These are phyloP conservation scores for Barnardius zonarius DNA, from an alignment of 2,113 vertebrate genomes.

Conservation along the genomic window DNA sequence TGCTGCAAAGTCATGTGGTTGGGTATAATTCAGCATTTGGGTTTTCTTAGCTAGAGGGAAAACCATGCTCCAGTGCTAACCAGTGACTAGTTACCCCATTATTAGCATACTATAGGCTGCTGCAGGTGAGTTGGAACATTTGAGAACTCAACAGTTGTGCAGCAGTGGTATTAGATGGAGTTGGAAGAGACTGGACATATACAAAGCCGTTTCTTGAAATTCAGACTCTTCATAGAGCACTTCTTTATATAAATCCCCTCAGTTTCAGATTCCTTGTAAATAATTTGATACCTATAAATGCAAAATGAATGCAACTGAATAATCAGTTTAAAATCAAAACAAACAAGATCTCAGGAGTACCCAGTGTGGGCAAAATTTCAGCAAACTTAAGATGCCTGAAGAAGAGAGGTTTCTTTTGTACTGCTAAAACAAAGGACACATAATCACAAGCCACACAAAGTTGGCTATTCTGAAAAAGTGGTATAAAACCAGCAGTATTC, in stretches of 20 bases:
- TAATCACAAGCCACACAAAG: not conserved
- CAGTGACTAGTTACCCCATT: not conserved
- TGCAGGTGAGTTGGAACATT: not conserved
- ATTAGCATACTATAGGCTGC: not conserved
- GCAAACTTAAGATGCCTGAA: not conserved
- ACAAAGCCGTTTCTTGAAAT: not conserved
- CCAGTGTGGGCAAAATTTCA: accelerated
- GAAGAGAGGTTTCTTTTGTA: not conserved
- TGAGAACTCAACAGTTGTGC: not conserved
- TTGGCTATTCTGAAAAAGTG: not conserved
- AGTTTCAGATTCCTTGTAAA: not conserved
- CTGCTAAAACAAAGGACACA: not conserved
- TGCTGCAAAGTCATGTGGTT: not conserved
- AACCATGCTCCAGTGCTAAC: not conserved
- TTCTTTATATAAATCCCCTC: not conserved
- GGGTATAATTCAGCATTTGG: not conserved
- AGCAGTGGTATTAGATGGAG: not conserved
- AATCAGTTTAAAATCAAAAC: not conserved
- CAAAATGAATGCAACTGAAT: not conserved
- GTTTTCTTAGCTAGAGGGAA: not conserved
- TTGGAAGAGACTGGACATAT: not conserved
- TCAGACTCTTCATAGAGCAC: not conserved
- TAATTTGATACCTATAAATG: not conserved
- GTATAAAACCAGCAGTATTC: not conserved
- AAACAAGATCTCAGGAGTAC: not conserved